Percentiles rank a stretch among this genome's conserved stretches.
Conservation (phyloP, 2,888 invertebrate species). For the Hirudinaria manillensis region DNA sequence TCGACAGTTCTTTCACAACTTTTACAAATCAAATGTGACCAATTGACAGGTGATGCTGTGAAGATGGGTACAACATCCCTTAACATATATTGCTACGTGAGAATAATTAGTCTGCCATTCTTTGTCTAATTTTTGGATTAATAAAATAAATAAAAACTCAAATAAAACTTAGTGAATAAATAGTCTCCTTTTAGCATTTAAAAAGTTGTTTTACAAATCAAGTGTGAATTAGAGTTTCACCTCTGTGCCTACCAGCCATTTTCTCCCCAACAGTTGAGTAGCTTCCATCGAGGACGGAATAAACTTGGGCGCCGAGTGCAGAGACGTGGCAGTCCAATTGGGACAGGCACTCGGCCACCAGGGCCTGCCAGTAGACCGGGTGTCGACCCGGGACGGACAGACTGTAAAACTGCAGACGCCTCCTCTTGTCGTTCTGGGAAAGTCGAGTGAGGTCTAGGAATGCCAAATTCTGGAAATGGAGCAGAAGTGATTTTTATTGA, state of each 20-base stretch:
- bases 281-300: not conserved
- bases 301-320: not conserved
- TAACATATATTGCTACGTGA: too few species aligned
- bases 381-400: conserved; percentile 21
- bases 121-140: too few species aligned
- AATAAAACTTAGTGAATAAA: too few species aligned
- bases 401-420: conserved; percentile 11
- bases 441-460: conserved; percentile 9
- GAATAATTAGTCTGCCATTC: too few species aligned
- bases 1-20: too few species aligned
- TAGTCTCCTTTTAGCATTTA: too few species aligned
- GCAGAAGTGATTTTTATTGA: not conserved
- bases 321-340: not conserved
- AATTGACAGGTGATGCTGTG: too few species aligned
- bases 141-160: too few species aligned
- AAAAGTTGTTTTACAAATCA: too few species aligned
- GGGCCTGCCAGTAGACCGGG: conserved; percentile 11
- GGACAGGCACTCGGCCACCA: not conserved
- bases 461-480: not conserved
- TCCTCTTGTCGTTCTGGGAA: not conserved
- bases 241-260: not conserved
- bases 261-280: not conserved
- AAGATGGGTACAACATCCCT: too few species aligned
- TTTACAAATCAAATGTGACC: too few species aligned
- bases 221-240: too few species aligned